A percentile compares a stretch with the other conserved stretches of the same genome.
Evolutionary conservation across 2,888 invertebrate genomes (phyloP).

Genomic region (Polyploca ridens): DNA sequence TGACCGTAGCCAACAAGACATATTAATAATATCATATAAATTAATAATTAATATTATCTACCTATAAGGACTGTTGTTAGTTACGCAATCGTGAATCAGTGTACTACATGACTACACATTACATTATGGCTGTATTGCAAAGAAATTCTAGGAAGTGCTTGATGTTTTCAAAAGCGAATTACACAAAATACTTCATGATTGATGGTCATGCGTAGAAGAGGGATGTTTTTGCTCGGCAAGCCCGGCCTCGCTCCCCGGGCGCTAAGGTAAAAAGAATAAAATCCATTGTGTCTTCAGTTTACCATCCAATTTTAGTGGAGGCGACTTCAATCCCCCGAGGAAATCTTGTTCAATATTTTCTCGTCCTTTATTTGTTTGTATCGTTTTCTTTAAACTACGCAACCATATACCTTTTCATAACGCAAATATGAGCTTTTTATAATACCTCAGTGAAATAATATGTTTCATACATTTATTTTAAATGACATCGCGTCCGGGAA

Average conservation of each 20-base stretch:
- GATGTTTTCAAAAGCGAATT: conserved; percentile 43
- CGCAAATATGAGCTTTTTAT: conserved; percentile 26
- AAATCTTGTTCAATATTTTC: conserved; percentile 71
- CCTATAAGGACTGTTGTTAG: no score
- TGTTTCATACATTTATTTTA: not conserved
- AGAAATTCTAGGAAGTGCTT: conserved; percentile 13
- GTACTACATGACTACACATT: not conserved
- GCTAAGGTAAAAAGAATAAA: conserved; percentile 57
- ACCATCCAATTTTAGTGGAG: conserved; percentile 69
- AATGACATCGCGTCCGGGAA: not conserved
- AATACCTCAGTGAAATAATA: conserved; percentile 16
- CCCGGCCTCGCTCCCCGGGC: conserved; percentile 22
- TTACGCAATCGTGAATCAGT: no score
- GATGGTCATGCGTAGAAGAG: conserved; percentile 50
- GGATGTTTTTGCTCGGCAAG: conserved; percentile 20
- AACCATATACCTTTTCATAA: conserved; percentile 37
- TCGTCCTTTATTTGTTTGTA: conserved; percentile 59
- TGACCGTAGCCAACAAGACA: no score
- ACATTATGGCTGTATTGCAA: not conserved
- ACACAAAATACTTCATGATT: conserved; percentile 54
- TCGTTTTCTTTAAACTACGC: conserved; percentile 48
- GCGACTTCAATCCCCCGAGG: conserved; percentile 68
- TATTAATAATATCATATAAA: no score
- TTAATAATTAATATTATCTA: no score
- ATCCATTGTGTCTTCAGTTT: conserved; percentile 66